phyloP scores from a whole-genome alignment of 2,113 vertebrate genomes.

The Nyctibius bracteatus region DNA sequence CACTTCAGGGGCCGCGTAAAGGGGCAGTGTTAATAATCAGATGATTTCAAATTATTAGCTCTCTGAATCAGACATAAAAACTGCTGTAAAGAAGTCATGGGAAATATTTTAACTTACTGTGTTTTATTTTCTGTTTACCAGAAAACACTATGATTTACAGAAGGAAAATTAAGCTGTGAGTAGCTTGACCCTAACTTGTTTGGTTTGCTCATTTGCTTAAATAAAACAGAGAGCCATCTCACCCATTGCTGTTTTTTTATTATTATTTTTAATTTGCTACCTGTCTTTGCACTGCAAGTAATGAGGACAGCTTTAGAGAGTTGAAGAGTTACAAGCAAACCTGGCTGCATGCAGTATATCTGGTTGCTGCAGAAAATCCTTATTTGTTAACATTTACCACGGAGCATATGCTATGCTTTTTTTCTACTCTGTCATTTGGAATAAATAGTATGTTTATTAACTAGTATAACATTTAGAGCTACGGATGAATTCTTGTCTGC shows the following conservation, averaged over 20 bases:
- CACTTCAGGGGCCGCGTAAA: not conserved
- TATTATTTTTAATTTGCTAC: not conserved
- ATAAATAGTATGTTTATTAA: not conserved
- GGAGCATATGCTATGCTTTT: not conserved
- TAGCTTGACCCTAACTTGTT: not conserved
- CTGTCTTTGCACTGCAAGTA: not conserved
- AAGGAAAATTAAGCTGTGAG: not conserved
- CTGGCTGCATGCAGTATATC: not conserved
- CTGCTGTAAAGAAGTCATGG: not conserved
- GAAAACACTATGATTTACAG: not conserved
- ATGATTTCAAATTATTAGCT: not conserved
- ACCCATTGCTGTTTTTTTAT: accelerated
- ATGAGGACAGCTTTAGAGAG: not conserved
- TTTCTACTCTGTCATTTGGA: not conserved
- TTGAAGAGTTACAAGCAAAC: not conserved
- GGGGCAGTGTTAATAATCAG: not conserved
- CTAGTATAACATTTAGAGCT: not conserved
- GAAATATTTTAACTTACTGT: not conserved
- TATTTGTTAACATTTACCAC: not conserved
- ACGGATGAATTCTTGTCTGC: not conserved
- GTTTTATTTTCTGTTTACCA: not conserved
- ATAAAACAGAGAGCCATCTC: not conserved
- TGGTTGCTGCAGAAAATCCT: not conserved
- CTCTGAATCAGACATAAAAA: not conserved
- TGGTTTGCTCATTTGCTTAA: not conserved